A percentile compares a stretch with the other conserved stretches of the same genome.
Conservation (phyloP, 2,797 vertebrate species). For the Dendrocincla fuliginosa region DNA sequence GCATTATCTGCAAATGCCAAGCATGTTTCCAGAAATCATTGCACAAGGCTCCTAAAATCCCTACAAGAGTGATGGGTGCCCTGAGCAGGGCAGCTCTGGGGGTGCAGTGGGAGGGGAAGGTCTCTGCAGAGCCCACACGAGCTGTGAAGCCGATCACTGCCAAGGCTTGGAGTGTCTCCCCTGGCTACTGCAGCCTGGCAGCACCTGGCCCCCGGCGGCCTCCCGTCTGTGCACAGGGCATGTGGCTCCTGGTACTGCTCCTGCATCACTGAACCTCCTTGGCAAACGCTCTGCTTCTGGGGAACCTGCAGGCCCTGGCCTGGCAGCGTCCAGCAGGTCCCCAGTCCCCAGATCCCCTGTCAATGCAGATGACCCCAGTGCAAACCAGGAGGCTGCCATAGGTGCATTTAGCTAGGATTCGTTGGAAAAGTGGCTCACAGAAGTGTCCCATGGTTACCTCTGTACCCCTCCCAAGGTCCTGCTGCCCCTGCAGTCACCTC, state of each 20-base stretch:
- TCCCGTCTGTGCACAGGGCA: not conserved
- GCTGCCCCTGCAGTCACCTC: not conserved
- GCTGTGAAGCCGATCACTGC: not conserved
- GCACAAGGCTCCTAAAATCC: not conserved
- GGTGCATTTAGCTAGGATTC: not conserved
- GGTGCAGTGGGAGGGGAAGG: not conserved
- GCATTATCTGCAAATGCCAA: not conserved
- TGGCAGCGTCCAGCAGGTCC: fast-evolving
- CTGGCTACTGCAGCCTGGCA: not conserved
- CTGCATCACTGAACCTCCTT: not conserved
- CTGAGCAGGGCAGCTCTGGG: not conserved
- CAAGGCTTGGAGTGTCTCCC: not conserved
- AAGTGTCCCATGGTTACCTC: not conserved
- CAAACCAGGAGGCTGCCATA: not conserved
- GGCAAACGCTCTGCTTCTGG: not conserved
- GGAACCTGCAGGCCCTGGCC: not conserved
- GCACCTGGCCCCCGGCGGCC: not conserved
- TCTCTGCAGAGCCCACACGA: not conserved
- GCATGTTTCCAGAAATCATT: not conserved
- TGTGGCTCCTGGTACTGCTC: fast-evolving
- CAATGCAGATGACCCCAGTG: not conserved
- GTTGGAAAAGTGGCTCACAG: not conserved
- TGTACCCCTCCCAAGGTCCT: fast-evolving
- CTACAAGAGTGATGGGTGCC: not conserved
- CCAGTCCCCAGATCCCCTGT: not conserved